Evolutionary conservation across 2,797 vertebrate genomes (phyloP).

Genomic region (Discoglossus pictus): DNA sequence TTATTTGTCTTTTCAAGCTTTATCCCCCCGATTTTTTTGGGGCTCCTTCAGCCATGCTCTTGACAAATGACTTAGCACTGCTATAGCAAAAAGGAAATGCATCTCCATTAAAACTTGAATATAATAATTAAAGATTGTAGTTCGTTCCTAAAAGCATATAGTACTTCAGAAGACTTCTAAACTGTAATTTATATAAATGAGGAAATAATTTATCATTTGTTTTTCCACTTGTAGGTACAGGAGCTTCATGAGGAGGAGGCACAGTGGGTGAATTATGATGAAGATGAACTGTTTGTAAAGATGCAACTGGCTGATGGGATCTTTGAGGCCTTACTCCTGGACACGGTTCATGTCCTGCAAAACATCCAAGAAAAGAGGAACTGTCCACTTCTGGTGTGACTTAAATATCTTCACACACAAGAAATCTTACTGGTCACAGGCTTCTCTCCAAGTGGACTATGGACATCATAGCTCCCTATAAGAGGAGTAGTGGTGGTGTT

Average conservation of each 20-base stretch:
- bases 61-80: too few species aligned
- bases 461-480: neutral
- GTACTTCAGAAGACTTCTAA: too few species aligned
- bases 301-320: slow-evolving; percentile 96
- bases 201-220: too few species aligned
- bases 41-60: too few species aligned
- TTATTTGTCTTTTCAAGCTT: too few species aligned
- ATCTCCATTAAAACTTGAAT: too few species aligned
- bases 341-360: slow-evolving; percentile 85
- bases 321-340: slow-evolving; percentile 92
- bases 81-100: too few species aligned
- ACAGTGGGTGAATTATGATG: slow-evolving; percentile 97
- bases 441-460: slow-evolving; percentile 54
- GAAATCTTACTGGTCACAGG: slow-evolving; percentile 61
- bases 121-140: too few species aligned
- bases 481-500: slow-evolving; percentile 11
- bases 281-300: slow-evolving; percentile 95
- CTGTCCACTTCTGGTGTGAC: slow-evolving; percentile 72
- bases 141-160: too few species aligned
- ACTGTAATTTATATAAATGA: too few species aligned
- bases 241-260: slow-evolving; percentile 96
- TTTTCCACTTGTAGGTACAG: too few species aligned
- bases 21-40: too few species aligned
- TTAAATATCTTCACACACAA: slow-evolving; percentile 52
- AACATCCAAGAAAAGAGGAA: slow-evolving; percentile 83